These are phyloP conservation scores for Tiliacea citrago DNA, from an alignment of 2,888 invertebrate species.

Conservation along the genomic window DNA sequence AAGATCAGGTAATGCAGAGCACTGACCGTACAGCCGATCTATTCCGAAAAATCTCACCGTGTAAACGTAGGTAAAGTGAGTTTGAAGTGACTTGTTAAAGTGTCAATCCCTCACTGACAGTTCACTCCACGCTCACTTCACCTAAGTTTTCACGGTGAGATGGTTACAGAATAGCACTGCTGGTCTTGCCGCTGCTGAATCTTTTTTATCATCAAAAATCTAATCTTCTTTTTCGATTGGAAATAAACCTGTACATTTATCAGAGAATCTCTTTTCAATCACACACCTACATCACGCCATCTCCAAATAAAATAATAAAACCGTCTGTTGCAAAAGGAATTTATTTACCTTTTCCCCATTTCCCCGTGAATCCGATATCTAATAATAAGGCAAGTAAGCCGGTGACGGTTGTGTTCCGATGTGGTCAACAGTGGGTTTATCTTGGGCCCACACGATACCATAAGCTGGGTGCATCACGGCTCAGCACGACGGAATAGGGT, in stretches of 20 bases:
- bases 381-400: slow-evolving; percentile 61
- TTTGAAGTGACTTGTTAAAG: too few relatives aligned
- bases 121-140: too few relatives aligned
- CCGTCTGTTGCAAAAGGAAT: slow-evolving; percentile 32
- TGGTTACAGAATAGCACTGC: too few relatives aligned
- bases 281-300: neutral
- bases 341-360: slow-evolving; percentile 43
- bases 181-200: too few relatives aligned
- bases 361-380: slow-evolving; percentile 42
- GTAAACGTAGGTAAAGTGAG: too few relatives aligned
- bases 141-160: too few relatives aligned
- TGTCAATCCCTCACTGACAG: too few relatives aligned
- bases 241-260: slow-evolving; percentile 7
- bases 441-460: slow-evolving; percentile 64
- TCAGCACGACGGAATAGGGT: slow-evolving; percentile 69
- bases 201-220: neutral
- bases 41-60: too few relatives aligned
- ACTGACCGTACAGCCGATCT: too few relatives aligned
- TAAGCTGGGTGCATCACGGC: slow-evolving; percentile 73
- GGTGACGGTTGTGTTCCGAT: slow-evolving; percentile 41
- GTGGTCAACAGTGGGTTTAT: slow-evolving; percentile 69
- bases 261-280: slow-evolving; percentile 9
- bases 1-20: too few relatives aligned
- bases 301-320: slow-evolving; percentile 32
- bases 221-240: neutral